Conservation (phyloP, 2,888 invertebrate genomes). For the Hydrotaea diabolus region DNA sequence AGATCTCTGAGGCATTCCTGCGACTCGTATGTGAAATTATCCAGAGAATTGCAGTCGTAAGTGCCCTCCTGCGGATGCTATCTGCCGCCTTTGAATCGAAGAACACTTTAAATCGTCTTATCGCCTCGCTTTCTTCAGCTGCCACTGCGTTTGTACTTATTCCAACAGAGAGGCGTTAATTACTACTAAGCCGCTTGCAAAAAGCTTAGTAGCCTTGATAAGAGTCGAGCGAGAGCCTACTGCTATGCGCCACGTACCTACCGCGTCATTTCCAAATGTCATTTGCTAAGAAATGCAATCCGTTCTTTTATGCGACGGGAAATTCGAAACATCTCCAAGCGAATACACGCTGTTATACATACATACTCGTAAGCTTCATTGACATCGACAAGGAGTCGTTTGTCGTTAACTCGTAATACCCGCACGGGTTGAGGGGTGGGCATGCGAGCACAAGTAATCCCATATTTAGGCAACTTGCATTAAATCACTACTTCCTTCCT, state of each 20-base stretch:
- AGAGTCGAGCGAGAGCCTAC: background rate
- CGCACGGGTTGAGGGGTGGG: background rate
- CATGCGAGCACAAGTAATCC: slow-evolving; percentile 20
- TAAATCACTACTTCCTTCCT: slow-evolving; percentile 39
- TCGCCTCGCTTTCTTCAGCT: too few relatives aligned
- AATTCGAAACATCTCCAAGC: slow-evolving; percentile 1
- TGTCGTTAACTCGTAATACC: background rate
- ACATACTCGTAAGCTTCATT: slow-evolving; percentile 24
- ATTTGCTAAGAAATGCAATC: background rate
- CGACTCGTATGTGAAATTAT: too few relatives aligned
- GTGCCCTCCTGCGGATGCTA: too few relatives aligned
- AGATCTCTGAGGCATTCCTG: too few relatives aligned
- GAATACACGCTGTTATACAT: background rate
- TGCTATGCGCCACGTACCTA: background rate
- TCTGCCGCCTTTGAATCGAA: too few relatives aligned
- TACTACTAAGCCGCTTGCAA: background rate
- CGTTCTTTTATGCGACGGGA: background rate
- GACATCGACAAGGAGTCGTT: slow-evolving; percentile 50
- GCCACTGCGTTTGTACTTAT: too few relatives aligned
- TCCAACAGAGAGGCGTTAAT: background rate
- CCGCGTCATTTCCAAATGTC: background rate
- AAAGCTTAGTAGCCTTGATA: background rate
- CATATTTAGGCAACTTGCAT: slow-evolving; percentile 45
- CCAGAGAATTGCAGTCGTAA: too few relatives aligned
- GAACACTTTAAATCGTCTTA: too few relatives aligned